These are phyloP conservation scores for Fopius arisanus DNA, from an alignment of 1,140 invertebrate species.

Conservation along the genomic window DNA sequence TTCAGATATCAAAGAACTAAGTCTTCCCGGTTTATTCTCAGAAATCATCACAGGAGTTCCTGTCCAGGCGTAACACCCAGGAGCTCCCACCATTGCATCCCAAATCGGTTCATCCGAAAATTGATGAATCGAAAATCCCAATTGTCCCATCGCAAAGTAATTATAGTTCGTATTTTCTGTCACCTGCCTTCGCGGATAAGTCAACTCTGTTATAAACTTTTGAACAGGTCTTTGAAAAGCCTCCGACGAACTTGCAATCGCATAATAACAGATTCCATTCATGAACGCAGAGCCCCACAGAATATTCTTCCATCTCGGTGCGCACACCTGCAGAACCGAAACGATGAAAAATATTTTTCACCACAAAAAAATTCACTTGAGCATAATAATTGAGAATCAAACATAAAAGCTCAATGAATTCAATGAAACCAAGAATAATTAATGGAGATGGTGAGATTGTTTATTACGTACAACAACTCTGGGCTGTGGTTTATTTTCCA, in stretches of 20 bases:
- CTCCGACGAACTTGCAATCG: not conserved
- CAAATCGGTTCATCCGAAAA: conserved; percentile 30
- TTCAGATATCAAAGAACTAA: conserved; percentile 39
- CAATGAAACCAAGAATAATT: not conserved
- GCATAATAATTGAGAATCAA: not conserved
- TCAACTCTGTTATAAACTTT: conserved; percentile 26
- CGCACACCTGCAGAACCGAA: conserved; percentile 43
- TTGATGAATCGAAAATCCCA: conserved; percentile 55
- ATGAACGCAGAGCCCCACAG: conserved; percentile 37
- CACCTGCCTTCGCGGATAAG: not conserved
- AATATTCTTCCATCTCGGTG: conserved; percentile 44
- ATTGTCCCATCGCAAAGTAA: conserved; percentile 47
- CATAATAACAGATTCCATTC: conserved; percentile 63
- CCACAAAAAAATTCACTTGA: not conserved
- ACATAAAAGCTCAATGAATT: not conserved
- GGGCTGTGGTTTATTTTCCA: conserved; percentile 39
- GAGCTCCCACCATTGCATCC: conserved; percentile 68
- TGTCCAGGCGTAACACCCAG: conserved; percentile 68
- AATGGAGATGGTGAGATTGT: not conserved
- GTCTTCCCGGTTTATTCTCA: not conserved
- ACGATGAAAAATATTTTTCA: not conserved
- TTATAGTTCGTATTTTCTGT: conserved; percentile 15
- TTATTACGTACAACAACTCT: conserved; percentile 43
- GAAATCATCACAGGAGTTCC: conserved; percentile 44
- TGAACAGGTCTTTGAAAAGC: conserved; percentile 32